A percentile compares a stretch with the other conserved stretches of the same genome.
These are phyloP conservation scores for Pseudoatta argentina DNA, from an alignment of 1,140 invertebrate species.

Conservation along the genomic window DNA sequence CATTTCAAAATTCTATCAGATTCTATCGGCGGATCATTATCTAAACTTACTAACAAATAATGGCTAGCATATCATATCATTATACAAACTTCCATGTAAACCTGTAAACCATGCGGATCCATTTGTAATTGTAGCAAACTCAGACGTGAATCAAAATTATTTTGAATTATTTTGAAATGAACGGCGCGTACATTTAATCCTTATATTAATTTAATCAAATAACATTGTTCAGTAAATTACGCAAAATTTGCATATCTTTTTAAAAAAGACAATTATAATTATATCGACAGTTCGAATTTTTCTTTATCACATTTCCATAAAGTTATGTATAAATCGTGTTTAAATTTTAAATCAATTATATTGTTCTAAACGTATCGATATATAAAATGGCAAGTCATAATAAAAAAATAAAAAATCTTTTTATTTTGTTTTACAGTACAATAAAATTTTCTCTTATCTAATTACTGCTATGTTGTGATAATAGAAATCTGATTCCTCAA, in stretches of 20 bases:
- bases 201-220: conserved; percentile 2
- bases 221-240: background rate
- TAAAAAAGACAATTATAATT: background rate
- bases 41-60: background rate
- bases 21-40: background rate
- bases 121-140: background rate
- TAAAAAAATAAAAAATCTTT: background rate
- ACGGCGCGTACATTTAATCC: background rate
- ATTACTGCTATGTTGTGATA: background rate
- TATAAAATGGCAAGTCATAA: background rate
- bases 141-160: background rate
- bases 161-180: background rate
- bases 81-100: background rate
- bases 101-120: background rate
- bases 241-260: background rate
- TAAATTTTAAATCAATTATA: conserved; percentile 2
- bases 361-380: background rate
- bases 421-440: too few species aligned
- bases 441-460: background rate
- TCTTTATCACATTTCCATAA: background rate
- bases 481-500: background rate
- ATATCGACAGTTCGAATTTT: background rate
- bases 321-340: background rate
- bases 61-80: background rate
- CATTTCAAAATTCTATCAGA: conserved; percentile 45